Conservation (phyloP, 2,797 vertebrate species). For the Corythornis leucogaster region DNA sequence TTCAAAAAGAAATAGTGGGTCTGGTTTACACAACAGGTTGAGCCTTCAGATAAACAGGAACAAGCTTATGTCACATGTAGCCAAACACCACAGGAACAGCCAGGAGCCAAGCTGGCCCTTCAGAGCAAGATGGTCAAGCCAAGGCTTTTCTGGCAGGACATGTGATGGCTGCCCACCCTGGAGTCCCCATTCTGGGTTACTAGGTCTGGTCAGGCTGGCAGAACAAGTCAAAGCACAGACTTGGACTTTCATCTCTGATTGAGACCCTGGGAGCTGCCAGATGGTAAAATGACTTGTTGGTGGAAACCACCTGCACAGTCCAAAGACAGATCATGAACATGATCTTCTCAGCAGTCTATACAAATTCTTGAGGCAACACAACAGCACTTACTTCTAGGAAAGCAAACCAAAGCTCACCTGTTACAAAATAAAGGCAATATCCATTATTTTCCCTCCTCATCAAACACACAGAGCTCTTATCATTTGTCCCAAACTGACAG, state of each 20-base stretch:
- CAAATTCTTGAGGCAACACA: not conserved
- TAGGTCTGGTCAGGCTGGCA: not conserved
- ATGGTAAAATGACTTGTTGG: not conserved
- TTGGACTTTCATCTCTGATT: not conserved
- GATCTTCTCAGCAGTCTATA: not conserved
- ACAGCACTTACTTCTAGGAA: not conserved
- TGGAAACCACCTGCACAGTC: not conserved
- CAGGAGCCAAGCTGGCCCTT: not conserved
- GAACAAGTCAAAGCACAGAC: not conserved
- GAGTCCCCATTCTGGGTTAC: not conserved
- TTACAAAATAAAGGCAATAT: not conserved
- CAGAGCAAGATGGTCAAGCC: not conserved
- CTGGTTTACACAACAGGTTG: not conserved
- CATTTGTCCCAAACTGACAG: not conserved
- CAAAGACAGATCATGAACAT: not conserved
- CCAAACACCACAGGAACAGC: not conserved
- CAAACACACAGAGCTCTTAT: not conserved
- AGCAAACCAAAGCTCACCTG: not conserved
- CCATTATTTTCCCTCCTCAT: not conserved
- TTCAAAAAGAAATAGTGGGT: not conserved
- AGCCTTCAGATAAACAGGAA: not conserved
- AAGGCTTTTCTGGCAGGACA: not conserved
- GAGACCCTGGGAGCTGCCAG: not conserved
- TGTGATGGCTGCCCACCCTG: rapidly evolving
- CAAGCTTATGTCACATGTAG: not conserved